phyloP scores from a whole-genome alignment of 2,113 vertebrate species.

The Daboia siamensis region DNA sequence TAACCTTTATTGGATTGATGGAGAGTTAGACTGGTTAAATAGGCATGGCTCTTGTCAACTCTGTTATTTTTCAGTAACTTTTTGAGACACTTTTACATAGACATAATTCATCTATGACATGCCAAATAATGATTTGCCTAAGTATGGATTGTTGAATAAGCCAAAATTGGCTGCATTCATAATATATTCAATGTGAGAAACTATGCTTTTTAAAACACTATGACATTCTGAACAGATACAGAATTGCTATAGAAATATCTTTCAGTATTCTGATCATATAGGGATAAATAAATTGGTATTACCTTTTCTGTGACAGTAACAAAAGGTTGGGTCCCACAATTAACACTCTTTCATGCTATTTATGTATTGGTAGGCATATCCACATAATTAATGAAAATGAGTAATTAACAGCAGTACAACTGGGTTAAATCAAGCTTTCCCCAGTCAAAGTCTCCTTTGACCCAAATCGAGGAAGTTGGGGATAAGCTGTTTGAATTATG shows the following conservation, averaged over 20 bases:
- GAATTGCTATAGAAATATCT: not conserved
- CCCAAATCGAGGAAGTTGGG: constrained; percentile 52
- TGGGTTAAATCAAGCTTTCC: constrained; percentile 56
- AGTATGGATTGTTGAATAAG: not conserved
- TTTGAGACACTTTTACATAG: not conserved
- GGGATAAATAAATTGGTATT: not conserved
- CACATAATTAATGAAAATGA: constrained; percentile 50
- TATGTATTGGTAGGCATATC: constrained; percentile 44
- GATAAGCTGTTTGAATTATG: constrained; percentile 66
- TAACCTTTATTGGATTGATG: no score
- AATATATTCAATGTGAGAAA: not conserved
- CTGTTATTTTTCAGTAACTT: not conserved
- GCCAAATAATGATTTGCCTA: not conserved
- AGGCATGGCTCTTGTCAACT: no score
- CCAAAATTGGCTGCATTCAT: not conserved
- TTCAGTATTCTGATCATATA: not conserved
- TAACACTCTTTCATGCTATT: constrained; percentile 32
- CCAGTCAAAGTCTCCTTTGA: constrained; percentile 58
- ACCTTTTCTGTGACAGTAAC: not conserved
- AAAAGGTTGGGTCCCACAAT: constrained; percentile 45
- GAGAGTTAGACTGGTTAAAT: not conserved
- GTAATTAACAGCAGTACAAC: constrained; percentile 53
- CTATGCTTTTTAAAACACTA: not conserved
- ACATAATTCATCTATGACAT: not conserved
- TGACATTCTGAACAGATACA: not conserved